Base-by-base conservation (phyloP, 1,140 invertebrate genomes). In the Melanaphis sacchari region DNA sequence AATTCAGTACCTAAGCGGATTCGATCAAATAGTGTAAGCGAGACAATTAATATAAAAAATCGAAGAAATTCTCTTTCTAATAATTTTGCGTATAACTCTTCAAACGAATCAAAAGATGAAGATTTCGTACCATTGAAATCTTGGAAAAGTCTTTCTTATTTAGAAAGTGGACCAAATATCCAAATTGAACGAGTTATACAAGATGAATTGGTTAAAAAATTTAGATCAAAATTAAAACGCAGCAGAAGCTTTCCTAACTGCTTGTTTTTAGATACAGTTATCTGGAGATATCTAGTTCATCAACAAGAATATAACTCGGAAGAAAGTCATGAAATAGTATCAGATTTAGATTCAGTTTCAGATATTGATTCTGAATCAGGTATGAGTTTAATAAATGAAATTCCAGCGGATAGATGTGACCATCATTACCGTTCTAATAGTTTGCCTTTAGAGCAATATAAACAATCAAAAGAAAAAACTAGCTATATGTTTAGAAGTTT, bases 91-190 rank as follows among this genome's bases (percentile, higher is more conserved):
- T 82, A 11, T 36, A 31, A 41, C 4, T 6, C 85, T 5, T 21
- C 11, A 40, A 38, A 76, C 6, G n/a, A 1, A 24, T 11, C n/a
- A 59, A 84, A 54, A 31, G 26, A 18, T 85, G 49, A 54, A 0
- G 26, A 93, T 54, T 18, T 41, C 0, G 26, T 54, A 7, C 40
- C 59, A 38, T 40, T 54, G 1, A 93, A 85, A 38, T 52, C 36
- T 40, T 93, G 81, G 81, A 93, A 93, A 93, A 93, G 91, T 82
- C 5, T 93, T 84, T 93, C 91, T n/a, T 93, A 93, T n/a, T 54
- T 93, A 52, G 46, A 93, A 85, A 21, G 46, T 31, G 91, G 91
- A 31, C 91, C 91, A 40, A 93, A 49, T 54, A 7, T 90, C n/a
- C 36, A 41, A 5, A 4, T 36, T 82, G 81, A 54, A 52, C 21